Conservation (phyloP, 2,113 vertebrate species). For the Gymnarchus niloticus region DNA sequence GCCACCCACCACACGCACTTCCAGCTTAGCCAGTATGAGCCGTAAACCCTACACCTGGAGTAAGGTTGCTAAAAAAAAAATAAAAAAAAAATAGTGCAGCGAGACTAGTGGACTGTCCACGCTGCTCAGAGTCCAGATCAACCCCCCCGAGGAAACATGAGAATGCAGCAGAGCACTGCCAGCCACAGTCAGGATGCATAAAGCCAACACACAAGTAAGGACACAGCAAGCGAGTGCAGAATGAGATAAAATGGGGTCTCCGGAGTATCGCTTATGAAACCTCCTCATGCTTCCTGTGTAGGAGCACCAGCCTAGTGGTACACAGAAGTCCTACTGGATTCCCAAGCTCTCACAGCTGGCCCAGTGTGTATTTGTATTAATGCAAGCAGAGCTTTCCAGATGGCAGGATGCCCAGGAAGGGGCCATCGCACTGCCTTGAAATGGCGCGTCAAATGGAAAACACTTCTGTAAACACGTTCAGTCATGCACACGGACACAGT, state of each 20-base stretch:
- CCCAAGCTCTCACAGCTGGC: neutral
- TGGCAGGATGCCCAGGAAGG: neutral
- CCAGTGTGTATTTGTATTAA: neutral
- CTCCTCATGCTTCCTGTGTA: no score
- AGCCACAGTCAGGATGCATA: neutral
- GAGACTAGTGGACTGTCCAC: neutral
- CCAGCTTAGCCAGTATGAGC: neutral
- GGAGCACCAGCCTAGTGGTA: no score
- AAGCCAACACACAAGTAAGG: neutral
- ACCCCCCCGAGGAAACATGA: neutral
- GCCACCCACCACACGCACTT: neutral
- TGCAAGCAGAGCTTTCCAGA: neutral
- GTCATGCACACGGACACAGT: neutral
- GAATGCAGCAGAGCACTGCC: neutral
- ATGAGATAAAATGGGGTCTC: neutral
- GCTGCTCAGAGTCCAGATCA: neutral
- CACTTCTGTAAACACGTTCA: neutral
- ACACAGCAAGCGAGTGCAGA: neutral
- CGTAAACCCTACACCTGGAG: neutral
- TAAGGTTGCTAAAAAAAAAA: no score
- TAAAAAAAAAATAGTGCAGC: no score
- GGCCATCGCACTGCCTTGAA: neutral
- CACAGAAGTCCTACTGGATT: no score
- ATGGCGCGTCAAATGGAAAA: constrained; percentile 2
- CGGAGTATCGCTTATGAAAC: neutral